A percentile compares a stretch with the other conserved stretches of the same genome.
phyloP scores from a whole-genome alignment of 2,113 vertebrate genomes.

The Eptatretus burgeri region DNA sequence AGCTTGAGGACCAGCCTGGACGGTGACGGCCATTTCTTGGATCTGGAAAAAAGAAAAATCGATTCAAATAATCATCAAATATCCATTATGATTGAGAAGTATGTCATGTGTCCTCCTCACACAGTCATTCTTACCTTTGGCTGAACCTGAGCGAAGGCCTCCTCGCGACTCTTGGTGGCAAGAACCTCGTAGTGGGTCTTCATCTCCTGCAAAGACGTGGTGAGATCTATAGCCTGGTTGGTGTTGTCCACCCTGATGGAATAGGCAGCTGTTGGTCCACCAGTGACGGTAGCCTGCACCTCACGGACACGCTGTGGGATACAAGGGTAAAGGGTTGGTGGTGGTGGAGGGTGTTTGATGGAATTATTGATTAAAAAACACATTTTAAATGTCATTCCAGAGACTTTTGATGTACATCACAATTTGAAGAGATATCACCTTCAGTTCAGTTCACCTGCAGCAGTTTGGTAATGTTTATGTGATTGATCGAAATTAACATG shows the following conservation, averaged over 20 bases:
- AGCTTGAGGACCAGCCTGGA: conserved; percentile 14
- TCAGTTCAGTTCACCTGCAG: no score
- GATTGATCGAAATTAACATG: no score
- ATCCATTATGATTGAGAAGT: no score
- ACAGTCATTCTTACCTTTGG: conserved; percentile 13
- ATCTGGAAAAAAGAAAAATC: conserved; percentile 11
- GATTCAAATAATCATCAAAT: no score
- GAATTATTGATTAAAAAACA: no score
- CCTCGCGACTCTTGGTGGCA: conserved; percentile 17
- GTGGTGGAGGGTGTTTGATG: no score
- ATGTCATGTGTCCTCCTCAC: no score
- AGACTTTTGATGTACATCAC: no score
- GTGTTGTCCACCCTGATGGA: conserved; percentile 17
- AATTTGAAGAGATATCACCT: no score
- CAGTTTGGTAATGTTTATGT: no score
- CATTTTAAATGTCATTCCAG: no score
- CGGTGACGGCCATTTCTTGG: conserved; percentile 12
- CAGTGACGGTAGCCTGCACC: conserved; percentile 15
- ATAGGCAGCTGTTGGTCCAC: conserved; percentile 14
- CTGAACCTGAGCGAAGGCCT: conserved; percentile 16
- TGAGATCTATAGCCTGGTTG: conserved; percentile 16
- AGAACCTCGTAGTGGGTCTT: conserved; percentile 17
- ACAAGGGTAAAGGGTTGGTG: no score
- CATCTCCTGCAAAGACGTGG: conserved; percentile 15
- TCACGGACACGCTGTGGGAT: conserved; percentile 18